Percentiles rank a stretch among this genome's conserved stretches.
These are phyloP conservation scores for Diceros bicornis DNA, from an alignment of 2,797 vertebrate species.

Conservation along the genomic window DNA sequence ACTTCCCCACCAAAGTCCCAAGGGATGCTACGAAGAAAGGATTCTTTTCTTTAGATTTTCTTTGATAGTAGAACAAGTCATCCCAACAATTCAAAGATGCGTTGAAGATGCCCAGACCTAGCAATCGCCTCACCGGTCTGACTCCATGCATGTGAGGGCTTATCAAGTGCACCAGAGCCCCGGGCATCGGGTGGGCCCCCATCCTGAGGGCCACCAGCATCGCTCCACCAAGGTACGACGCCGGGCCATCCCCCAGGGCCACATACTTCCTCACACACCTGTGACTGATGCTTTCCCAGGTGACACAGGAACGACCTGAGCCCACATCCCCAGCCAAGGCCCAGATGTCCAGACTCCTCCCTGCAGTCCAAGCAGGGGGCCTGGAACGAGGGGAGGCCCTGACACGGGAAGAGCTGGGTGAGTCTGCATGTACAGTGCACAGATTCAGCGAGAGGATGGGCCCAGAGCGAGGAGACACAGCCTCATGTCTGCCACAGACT, in stretches of 20 bases:
- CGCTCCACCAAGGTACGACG: background rate
- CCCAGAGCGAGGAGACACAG: background rate
- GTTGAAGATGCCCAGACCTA: background rate
- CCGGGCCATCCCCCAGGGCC: no score
- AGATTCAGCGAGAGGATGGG: no score
- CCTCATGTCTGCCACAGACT: background rate
- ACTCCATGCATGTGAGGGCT: background rate
- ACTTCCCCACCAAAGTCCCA: background rate
- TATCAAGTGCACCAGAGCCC: background rate
- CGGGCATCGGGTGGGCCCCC: fast-evolving
- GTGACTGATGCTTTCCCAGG: background rate
- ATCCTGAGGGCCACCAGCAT: background rate
- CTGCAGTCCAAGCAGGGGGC: background rate
- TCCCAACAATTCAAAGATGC: background rate
- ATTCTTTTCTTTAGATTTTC: background rate
- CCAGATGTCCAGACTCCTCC: background rate
- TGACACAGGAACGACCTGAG: background rate
- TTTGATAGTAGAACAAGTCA: background rate
- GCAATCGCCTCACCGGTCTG: background rate
- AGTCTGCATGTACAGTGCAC: background rate
- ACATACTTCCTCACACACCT: background rate
- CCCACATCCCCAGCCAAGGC: fast-evolving
- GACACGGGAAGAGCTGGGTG: background rate
- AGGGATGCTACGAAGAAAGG: background rate
- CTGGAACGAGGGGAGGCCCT: no score